Percentiles rank a stretch among this genome's conserved stretches.
phyloP scores from a whole-genome alignment of 2,888 invertebrate species.

The Chloromyia formosa region DNA sequence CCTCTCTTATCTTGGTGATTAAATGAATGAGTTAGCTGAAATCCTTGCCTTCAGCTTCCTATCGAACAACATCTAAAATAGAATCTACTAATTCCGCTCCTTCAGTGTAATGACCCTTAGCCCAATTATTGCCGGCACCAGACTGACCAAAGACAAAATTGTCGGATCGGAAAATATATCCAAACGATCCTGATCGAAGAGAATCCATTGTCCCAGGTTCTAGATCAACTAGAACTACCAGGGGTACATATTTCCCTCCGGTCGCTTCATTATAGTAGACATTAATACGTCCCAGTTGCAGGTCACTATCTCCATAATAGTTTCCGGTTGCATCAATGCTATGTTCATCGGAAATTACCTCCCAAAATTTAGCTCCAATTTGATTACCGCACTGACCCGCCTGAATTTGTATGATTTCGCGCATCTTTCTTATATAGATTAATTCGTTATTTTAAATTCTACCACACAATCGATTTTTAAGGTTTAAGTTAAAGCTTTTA shows the following conservation, averaged over 20 bases:
- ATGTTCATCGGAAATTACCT: slow-evolving; percentile 96
- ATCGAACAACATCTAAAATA: slow-evolving; percentile 84
- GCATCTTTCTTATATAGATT: slow-evolving; percentile 68
- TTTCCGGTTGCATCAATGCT: slow-evolving; percentile 94
- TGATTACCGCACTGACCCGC: slow-evolving; percentile 96
- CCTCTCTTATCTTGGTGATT: slow-evolving; percentile 96
- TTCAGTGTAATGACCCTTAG: too few relatives aligned
- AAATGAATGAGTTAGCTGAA: slow-evolving; percentile 93
- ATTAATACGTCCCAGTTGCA: slow-evolving; percentile 94
- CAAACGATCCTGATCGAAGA: slow-evolving; percentile 93
- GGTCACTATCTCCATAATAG: slow-evolving; percentile 90
- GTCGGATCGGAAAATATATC: slow-evolving; percentile 94
- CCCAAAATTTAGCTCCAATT: slow-evolving; percentile 97
- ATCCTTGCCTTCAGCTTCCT: slow-evolving; percentile 92
- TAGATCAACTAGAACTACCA: slow-evolving; percentile 93
- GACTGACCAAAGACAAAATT: slow-evolving; percentile 95
- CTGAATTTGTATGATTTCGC: slow-evolving; percentile 96
- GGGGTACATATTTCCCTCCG: slow-evolving; percentile 94
- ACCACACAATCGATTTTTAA: background rate
- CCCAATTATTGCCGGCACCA: too few relatives aligned
- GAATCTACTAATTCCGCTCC: slow-evolving; percentile 91
- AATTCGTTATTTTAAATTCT: background rate
- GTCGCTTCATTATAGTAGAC: slow-evolving; percentile 97
- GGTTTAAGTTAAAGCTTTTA: too few relatives aligned
- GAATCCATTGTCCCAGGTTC: slow-evolving; percentile 99